Percentiles rank a stretch among this genome's conserved stretches.
These are phyloP conservation scores for Neolamprologus ventralis DNA, from an alignment of 2,113 vertebrate genomes.

Conservation along the genomic window DNA sequence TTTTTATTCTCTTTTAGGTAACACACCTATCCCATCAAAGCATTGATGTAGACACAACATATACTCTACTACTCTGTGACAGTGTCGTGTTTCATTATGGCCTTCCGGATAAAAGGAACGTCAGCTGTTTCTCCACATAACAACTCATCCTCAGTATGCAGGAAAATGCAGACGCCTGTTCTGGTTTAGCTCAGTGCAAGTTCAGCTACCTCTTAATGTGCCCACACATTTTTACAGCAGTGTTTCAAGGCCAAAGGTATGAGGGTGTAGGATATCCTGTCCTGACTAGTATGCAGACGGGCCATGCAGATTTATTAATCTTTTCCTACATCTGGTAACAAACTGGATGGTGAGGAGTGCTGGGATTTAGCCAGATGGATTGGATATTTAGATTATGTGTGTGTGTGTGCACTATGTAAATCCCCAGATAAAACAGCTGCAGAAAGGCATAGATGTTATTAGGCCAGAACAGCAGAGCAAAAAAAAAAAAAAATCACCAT, in stretches of 20 bases:
- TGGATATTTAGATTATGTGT: background rate
- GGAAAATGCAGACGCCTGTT: conserved; percentile 5
- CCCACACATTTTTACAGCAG: background rate
- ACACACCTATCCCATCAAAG: conserved; percentile 22
- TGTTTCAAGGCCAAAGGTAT: conserved; percentile 15
- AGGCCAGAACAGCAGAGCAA: background rate
- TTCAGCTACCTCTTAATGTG: background rate
- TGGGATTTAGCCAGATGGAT: background rate
- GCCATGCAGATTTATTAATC: background rate
- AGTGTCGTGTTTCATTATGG: conserved; percentile 28
- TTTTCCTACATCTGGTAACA: conserved; percentile 26
- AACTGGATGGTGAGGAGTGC: background rate
- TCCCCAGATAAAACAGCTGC: background rate
- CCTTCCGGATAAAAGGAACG: conserved; percentile 8
- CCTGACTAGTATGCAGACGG: background rate
- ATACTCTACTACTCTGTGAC: background rate
- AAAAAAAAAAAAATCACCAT: background rate
- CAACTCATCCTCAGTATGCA: background rate
- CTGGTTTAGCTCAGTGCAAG: background rate
- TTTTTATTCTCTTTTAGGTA: background rate
- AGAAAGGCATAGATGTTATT: background rate
- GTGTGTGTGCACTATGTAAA: background rate
- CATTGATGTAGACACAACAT: conserved; percentile 18
- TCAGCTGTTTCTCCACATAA: conserved; percentile 10
- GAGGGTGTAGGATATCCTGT: conserved; percentile 37